A percentile compares a stretch with the other conserved stretches of the same genome.
phyloP scores from a whole-genome alignment of 2,888 invertebrate species.

The Eubasilissa splendida region DNA sequence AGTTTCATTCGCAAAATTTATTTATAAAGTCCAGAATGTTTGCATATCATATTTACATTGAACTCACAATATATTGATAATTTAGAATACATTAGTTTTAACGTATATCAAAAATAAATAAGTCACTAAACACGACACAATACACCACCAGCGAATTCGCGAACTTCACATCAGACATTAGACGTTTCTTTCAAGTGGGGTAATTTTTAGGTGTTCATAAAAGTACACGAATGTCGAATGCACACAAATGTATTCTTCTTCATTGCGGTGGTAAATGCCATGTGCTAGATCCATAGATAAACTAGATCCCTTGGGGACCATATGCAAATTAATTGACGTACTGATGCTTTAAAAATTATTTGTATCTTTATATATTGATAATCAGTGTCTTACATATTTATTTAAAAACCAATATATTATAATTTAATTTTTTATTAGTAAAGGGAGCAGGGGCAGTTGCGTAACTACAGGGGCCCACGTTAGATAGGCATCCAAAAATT shows the following conservation, averaged over 20 bases:
- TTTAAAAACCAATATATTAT: no score
- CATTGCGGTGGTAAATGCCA: no score
- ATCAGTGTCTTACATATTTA: no score
- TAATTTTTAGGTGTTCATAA: constrained; percentile 35
- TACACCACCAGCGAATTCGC: constrained; percentile 31
- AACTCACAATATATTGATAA: constrained; percentile 8
- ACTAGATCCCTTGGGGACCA: no score
- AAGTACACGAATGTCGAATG: constrained; percentile 11
- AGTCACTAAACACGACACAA: constrained; percentile 3
- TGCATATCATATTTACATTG: not conserved
- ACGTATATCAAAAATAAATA: constrained; percentile 3
- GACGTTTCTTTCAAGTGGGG: constrained; percentile 7
- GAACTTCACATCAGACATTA: constrained; percentile 36
- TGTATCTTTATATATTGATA: no score
- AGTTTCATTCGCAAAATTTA: not conserved
- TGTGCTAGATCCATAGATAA: no score
- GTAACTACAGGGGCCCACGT: no score
- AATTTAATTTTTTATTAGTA: no score
- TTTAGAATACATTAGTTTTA: not conserved
- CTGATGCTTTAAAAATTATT: no score
- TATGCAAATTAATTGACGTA: no score
- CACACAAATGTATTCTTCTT: constrained; percentile 1
- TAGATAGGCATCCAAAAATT: no score
- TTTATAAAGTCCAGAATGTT: not conserved
- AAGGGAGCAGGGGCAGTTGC: no score